Evolutionary conservation across 1,140 invertebrate species (phyloP), one percentile per base, ranked within the genome.

Genomic region (Lethrus apterus): DNA sequence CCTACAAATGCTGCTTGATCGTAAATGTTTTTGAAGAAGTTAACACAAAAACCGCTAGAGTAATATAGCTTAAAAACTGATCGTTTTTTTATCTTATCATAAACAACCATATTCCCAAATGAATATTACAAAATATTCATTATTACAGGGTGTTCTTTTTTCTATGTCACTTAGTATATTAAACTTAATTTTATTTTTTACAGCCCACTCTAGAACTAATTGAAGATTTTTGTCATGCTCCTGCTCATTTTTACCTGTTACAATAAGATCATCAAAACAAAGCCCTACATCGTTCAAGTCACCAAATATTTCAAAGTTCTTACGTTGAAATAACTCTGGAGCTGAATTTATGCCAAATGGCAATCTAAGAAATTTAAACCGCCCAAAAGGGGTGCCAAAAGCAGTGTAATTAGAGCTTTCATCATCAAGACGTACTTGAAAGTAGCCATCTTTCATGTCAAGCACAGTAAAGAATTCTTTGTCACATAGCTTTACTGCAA

Each of bases 211-310:
- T 13, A 42, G 18, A 42, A 42, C 57, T 35, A 51, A 15, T 44
- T 44, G 48, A 11, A 71, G 46, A 41, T 52, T 64, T 29, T 50
- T 29, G 48, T 57, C 57, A 54, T 65, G 54, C 38, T 64, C 55
- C 18, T 50, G 35, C 33, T 54, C 48, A 36, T 23, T 51, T 24
- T 41, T 26, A 1, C 46, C 62, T 26, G 45, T 46, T 32, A 66
- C 50, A 31, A 58, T 50, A 7, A 66, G 35, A 50, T 63, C 54
- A 47, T 64, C 60, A 51, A 61, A 59, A 52, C 63, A 59, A 17
- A 61, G 44, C 3, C 21, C 38, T 15, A 63, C 52, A 13, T 54
- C 55, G 15, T 34, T 15, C 18, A 63, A 52, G 24, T 54, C 54
- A 13, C 52, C 43, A 53, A 65, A 61, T 7, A 56, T 21, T 44